These are phyloP conservation scores for Heliothis virescens DNA, from an alignment of 1,140 invertebrate genomes.

Conservation along the genomic window DNA sequence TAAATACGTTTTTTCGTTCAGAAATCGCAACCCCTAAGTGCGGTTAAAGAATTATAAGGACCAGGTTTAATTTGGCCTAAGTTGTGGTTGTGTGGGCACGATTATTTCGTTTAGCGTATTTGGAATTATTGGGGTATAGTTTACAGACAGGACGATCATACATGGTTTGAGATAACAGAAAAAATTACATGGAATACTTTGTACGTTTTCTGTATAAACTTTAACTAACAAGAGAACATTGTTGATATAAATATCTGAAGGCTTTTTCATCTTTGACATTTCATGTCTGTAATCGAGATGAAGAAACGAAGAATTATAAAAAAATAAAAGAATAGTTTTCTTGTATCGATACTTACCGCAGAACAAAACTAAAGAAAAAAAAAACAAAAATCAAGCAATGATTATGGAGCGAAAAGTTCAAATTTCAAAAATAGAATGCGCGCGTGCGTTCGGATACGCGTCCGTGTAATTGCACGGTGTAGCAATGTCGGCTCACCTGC, in stretches of 20 bases:
- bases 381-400: conserved; percentile 51
- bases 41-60: conserved; percentile 70
- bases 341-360: background rate
- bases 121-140: background rate
- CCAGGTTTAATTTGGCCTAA: conserved; percentile 69
- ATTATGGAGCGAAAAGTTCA: conserved; percentile 52
- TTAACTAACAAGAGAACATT: no score
- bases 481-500: conserved; percentile 42
- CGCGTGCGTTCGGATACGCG: conserved; percentile 61
- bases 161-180: no score
- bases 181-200: background rate
- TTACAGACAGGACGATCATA: background rate
- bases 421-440: conserved; percentile 62
- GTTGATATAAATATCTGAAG: background rate
- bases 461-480: conserved; percentile 56
- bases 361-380: conserved; percentile 9
- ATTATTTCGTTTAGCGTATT: conserved; percentile 44
- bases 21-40: conserved; percentile 77
- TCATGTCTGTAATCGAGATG: conserved; percentile 23
- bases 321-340: background rate
- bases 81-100: conserved; percentile 57
- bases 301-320: background rate
- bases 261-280: background rate
- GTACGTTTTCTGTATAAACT: no score
- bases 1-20: conserved; percentile 71